Conservation (phyloP, 2,888 invertebrate genomes). For the Tenthredo notha region DNA sequence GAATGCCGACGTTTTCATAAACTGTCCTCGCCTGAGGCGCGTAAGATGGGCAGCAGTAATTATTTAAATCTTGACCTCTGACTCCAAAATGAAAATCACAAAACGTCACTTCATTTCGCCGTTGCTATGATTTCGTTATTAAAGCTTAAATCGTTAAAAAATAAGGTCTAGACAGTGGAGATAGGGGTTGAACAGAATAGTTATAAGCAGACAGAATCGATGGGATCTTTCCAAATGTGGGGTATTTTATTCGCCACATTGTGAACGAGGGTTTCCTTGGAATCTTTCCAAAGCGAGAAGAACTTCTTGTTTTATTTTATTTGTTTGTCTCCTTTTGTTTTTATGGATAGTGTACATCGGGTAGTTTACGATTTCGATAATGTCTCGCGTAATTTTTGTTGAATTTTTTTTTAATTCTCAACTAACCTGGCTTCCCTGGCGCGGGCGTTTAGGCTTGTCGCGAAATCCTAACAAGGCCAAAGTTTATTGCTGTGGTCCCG, state of each 20-base stretch:
- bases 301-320: not conserved
- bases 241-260: constrained; percentile 45
- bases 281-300: constrained; percentile 10
- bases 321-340: not conserved
- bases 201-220: constrained; percentile 34
- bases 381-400: constrained; percentile 37
- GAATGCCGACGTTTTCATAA: constrained; percentile 60
- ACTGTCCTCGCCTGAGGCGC: constrained; percentile 34
- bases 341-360: constrained; percentile 30
- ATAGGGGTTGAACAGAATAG: not conserved
- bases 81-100: not conserved
- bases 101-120: not conserved
- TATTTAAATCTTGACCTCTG: constrained; percentile 35
- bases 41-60: constrained; percentile 42
- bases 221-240: constrained; percentile 24
- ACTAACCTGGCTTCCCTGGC: constrained; percentile 19
- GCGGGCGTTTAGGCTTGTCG: constrained; percentile 47
- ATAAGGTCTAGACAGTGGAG: constrained; percentile 26
- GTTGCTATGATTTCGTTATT: not conserved
- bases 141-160: not conserved
- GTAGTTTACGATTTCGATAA: constrained; percentile 23
- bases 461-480: constrained; percentile 69
- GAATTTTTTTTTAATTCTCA: constrained; percentile 17
- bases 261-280: constrained; percentile 38
- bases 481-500: constrained; percentile 72